A percentile compares a stretch with the other conserved stretches of the same genome.
These are phyloP conservation scores for Nymphicus hollandicus DNA, from an alignment of 2,113 vertebrate species.

Conservation along the genomic window DNA sequence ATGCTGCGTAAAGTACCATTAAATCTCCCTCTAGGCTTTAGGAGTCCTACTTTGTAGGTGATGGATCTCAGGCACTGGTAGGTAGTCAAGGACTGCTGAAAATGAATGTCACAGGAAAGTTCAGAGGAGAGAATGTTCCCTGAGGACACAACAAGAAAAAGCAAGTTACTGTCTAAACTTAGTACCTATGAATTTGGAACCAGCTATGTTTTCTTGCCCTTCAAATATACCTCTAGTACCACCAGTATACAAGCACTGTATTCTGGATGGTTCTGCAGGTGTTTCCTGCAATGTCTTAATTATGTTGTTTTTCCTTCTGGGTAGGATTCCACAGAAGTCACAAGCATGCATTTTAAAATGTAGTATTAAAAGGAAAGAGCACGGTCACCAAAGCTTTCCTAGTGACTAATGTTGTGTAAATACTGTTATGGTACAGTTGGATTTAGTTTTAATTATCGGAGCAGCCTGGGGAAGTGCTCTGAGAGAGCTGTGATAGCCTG, in stretches of 20 bases:
- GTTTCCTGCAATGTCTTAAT: not conserved
- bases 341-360: not conserved
- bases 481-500: constrained; percentile 26
- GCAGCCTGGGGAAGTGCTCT: constrained; percentile 41
- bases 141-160: not conserved
- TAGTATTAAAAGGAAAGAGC: not conserved
- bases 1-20: not conserved
- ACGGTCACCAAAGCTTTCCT: not conserved
- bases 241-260: not conserved
- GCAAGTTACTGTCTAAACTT: not conserved
- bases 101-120: not conserved
- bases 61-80: not conserved
- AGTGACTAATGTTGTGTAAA: constrained; percentile 32
- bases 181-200: not conserved
- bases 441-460: constrained; percentile 62
- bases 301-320: not conserved
- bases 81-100: not conserved
- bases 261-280: not conserved
- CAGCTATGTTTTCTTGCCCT: not conserved
- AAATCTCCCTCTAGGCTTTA: not conserved
- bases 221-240: not conserved
- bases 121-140: not conserved
- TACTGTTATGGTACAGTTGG: not conserved
- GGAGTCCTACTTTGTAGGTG: not conserved
- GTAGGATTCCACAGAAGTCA: not conserved